phyloP scores from a whole-genome alignment of 2,797 vertebrate species.

The Pyrocephalus nanus region DNA sequence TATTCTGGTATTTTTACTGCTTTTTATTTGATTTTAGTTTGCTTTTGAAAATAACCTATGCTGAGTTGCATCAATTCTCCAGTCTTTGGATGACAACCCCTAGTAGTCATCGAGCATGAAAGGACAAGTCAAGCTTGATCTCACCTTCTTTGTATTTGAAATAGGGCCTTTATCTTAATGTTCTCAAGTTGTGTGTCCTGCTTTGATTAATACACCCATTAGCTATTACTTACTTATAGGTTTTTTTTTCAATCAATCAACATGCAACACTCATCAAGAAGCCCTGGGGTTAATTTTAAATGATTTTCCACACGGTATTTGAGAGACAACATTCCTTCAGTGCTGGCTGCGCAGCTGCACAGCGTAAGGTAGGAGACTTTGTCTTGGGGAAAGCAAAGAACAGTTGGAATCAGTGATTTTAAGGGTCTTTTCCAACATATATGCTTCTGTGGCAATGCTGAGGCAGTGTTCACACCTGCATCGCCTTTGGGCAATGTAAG shows the following conservation, averaged over 20 bases:
- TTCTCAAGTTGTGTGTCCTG: conserved; percentile 7
- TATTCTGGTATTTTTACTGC: not conserved
- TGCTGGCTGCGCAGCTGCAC: not conserved
- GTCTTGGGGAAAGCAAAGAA: not conserved
- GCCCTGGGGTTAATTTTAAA: not conserved
- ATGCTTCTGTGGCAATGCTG: not conserved
- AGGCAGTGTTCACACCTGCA: not conserved
- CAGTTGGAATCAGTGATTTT: not conserved
- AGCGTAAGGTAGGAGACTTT: not conserved
- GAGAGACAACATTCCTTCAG: not conserved
- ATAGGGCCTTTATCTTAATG: conserved; percentile 8
- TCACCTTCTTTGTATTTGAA: not conserved
- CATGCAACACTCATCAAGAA: not conserved
- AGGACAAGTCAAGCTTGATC: not conserved
- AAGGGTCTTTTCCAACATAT: not conserved
- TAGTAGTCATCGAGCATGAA: not conserved
- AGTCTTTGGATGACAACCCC: not conserved
- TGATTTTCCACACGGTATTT: not conserved
- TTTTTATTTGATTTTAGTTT: not conserved
- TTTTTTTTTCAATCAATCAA: conserved; percentile 38
- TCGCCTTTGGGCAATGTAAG: accelerated
- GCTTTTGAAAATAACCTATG: not conserved
- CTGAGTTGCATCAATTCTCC: not conserved
- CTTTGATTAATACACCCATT: conserved; percentile 33
- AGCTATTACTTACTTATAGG: not conserved